Conservation (phyloP, 2,797 vertebrate species). For the Glyptemys insculpta region DNA sequence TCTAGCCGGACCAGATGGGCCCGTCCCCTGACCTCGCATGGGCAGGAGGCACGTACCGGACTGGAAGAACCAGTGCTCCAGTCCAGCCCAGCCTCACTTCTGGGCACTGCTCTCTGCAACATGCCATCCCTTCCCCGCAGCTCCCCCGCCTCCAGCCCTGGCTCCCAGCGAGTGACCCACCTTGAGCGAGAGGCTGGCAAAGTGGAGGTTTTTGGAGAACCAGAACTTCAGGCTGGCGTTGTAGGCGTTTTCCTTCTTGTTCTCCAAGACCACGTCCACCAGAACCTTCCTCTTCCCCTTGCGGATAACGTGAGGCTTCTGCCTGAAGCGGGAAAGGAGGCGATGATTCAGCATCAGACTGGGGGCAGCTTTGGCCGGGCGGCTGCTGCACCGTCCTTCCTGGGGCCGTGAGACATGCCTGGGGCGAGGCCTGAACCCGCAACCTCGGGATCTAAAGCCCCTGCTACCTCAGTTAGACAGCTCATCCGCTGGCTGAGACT, state of each 20-base stretch:
- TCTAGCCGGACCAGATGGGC: background rate
- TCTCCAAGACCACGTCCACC: conserved; percentile 89
- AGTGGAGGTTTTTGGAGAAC: conserved; percentile 92
- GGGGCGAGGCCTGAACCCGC: background rate
- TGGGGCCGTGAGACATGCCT: background rate
- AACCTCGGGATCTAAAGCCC: background rate
- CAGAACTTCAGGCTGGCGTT: conserved; percentile 89
- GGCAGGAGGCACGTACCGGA: background rate
- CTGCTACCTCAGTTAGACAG: background rate
- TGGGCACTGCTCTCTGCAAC: background rate
- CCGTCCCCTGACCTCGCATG: background rate
- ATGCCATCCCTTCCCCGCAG: no score
- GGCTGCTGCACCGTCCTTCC: background rate
- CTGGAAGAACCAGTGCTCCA: background rate
- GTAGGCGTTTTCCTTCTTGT: conserved; percentile 93
- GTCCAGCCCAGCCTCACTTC: background rate
- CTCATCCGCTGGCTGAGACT: background rate
- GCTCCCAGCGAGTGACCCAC: background rate
- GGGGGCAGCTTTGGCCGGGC: background rate
- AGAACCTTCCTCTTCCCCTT: conserved; percentile 86
- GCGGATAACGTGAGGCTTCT: conserved; percentile 89
- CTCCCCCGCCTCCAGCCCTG: no score
- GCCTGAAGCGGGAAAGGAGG: conserved; percentile 76
- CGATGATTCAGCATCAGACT: background rate
- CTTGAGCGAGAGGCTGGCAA: conserved; percentile 85